phyloP scores from a whole-genome alignment of 2,888 invertebrate genomes.

The Drosophila mimetica region DNA sequence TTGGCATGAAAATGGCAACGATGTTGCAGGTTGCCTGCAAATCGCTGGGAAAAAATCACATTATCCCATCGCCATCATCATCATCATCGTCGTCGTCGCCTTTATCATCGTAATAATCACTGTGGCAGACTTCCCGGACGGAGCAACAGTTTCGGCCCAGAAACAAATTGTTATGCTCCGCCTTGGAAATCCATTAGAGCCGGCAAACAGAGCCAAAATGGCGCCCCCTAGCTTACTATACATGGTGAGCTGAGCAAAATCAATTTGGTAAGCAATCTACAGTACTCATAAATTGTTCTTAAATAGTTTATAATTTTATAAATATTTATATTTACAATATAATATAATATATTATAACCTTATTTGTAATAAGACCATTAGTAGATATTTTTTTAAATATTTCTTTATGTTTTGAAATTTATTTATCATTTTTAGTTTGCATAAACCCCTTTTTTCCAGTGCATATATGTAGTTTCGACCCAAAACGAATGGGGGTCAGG shows the following conservation, averaged over 20 bases:
- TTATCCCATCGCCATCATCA: constrained; percentile 48
- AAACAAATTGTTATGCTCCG: constrained; percentile 48
- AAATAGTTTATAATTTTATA: background rate
- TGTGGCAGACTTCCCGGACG: constrained; percentile 22
- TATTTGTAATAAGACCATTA: too few species aligned
- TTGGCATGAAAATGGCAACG: constrained; percentile 37
- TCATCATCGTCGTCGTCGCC: constrained; percentile 24
- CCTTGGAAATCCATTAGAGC: constrained; percentile 47
- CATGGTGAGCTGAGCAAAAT: constrained; percentile 7
- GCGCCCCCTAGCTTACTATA: constrained; percentile 27
- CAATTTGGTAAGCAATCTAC: background rate
- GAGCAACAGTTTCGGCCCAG: constrained; percentile 36
- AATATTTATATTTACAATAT: background rate
- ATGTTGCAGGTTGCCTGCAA: constrained; percentile 36
- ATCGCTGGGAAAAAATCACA: constrained; percentile 41
- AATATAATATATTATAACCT: too few species aligned
- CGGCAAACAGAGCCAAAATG: constrained; percentile 38
- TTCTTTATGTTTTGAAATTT: background rate
- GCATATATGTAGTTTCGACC: constrained; percentile 11
- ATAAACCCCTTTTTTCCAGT: background rate
- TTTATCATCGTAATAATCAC: constrained; percentile 21
- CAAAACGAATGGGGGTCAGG: constrained; percentile 5
- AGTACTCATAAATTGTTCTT: background rate
- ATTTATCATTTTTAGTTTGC: background rate
- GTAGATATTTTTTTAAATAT: background rate